Percentiles rank a stretch among this genome's conserved stretches.
phyloP scores from a whole-genome alignment of 2,113 vertebrate genomes.

The Cariama cristata region DNA sequence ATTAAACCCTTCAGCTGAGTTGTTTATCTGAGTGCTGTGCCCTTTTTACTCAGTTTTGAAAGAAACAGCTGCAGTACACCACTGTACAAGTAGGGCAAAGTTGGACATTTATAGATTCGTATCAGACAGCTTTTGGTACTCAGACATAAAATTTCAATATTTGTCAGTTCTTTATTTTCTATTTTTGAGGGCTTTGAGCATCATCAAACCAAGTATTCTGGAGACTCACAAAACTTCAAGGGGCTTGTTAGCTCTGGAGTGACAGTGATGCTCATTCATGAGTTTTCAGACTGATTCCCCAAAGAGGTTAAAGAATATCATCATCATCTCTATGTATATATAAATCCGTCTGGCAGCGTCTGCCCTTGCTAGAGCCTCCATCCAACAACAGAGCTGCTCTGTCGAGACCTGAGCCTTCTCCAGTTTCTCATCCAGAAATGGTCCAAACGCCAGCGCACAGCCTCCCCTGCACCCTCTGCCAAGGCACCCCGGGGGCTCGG shows the following conservation, averaged over 20 bases:
- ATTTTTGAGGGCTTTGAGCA: background rate
- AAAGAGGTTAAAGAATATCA: background rate
- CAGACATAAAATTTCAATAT: background rate
- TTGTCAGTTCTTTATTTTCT: background rate
- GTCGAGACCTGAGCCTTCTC: background rate
- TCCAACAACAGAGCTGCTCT: background rate
- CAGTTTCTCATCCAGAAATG: background rate
- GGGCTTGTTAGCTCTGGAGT: background rate
- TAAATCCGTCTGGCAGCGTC: background rate
- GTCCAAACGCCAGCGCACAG: background rate
- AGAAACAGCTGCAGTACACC: background rate
- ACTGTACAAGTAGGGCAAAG: background rate
- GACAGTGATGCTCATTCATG: background rate
- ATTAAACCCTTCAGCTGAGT: background rate
- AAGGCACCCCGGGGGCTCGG: accelerated
- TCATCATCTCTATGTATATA: background rate
- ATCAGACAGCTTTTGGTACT: background rate
- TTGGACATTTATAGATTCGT: background rate
- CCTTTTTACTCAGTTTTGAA: background rate
- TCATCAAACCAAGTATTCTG: background rate
- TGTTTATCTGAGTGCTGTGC: background rate
- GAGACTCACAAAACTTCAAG: background rate
- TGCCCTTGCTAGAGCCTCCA: background rate
- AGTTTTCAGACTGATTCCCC: background rate
- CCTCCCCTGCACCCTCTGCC: background rate